Conservation (phyloP, 35 echinoderm and acorn worm genomes). For the Lytechinus variegatus region DNA sequence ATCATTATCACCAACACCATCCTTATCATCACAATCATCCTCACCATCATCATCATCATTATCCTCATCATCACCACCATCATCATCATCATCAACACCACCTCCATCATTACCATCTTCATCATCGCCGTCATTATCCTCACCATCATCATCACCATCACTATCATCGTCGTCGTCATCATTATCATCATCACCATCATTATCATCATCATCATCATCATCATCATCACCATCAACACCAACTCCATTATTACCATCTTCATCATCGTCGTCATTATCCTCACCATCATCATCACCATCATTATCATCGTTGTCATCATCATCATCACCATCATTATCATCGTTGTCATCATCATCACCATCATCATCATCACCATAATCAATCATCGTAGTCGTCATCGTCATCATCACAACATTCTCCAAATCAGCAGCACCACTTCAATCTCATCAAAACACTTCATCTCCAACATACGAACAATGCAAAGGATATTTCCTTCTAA, state of each 20-base stretch:
- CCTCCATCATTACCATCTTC: not conserved
- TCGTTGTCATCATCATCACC: not conserved
- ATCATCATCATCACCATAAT: not conserved
- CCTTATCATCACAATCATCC: too few species aligned
- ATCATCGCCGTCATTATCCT: not conserved
- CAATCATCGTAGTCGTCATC: not conserved
- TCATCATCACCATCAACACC: not conserved
- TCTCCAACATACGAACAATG: not conserved
- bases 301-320: not conserved
- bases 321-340: not conserved
- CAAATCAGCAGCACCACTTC: not conserved
- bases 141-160: not conserved
- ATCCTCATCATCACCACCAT: not conserved
- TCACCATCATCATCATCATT: not conserved
- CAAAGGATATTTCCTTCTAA: constrained; percentile 71
- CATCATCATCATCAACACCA: not conserved
- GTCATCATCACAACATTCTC: not conserved
- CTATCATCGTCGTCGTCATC: not conserved
- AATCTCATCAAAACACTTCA: too few species aligned
- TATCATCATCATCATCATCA: not conserved
- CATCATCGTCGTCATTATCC: not conserved
- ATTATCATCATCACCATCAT: not conserved
- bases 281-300: not conserved
- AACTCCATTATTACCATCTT: not conserved
- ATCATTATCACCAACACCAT: too few species aligned